These are phyloP conservation scores for Platichthys stellatus DNA, from an alignment of 2,113 vertebrate species.

Conservation along the genomic window DNA sequence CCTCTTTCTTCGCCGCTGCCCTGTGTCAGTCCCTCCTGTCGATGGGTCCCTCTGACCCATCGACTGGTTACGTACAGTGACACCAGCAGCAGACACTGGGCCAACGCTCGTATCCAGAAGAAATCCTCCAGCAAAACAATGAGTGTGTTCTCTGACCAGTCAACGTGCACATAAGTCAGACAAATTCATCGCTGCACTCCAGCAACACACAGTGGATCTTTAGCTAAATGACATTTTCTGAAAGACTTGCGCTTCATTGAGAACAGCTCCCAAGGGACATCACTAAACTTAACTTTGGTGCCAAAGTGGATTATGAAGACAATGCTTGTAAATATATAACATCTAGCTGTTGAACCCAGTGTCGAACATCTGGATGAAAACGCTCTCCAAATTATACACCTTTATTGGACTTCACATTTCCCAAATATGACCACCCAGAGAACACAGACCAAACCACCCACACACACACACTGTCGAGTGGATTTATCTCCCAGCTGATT, in stretches of 20 bases:
- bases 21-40: slow-evolving; percentile 62
- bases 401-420: slow-evolving; percentile 73
- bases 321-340: slow-evolving; percentile 49
- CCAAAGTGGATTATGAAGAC: slow-evolving; percentile 37
- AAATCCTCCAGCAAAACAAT: slow-evolving; percentile 24
- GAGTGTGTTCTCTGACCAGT: not conserved
- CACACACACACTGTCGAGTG: slow-evolving; percentile 48
- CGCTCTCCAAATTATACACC: slow-evolving; percentile 66
- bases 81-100: not conserved
- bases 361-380: slow-evolving; percentile 67
- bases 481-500: slow-evolving; percentile 76
- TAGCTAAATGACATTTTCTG: slow-evolving; percentile 41
- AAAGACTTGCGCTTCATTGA: slow-evolving; percentile 25
- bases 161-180: not conserved
- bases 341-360: slow-evolving; percentile 36
- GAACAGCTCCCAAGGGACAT: slow-evolving; percentile 35
- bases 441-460: slow-evolving; percentile 71
- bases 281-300: slow-evolving; percentile 23
- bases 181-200: slow-evolving; percentile 7
- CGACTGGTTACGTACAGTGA: slow-evolving; percentile 49
- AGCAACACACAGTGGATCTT: slow-evolving; percentile 16
- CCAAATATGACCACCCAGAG: slow-evolving; percentile 80
- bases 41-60: slow-evolving; percentile 48
- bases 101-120: not conserved
- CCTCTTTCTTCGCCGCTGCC: slow-evolving; percentile 58